Conservation (phyloP, 2,113 vertebrate genomes). For the Microcebus ravelobensis region DNA sequence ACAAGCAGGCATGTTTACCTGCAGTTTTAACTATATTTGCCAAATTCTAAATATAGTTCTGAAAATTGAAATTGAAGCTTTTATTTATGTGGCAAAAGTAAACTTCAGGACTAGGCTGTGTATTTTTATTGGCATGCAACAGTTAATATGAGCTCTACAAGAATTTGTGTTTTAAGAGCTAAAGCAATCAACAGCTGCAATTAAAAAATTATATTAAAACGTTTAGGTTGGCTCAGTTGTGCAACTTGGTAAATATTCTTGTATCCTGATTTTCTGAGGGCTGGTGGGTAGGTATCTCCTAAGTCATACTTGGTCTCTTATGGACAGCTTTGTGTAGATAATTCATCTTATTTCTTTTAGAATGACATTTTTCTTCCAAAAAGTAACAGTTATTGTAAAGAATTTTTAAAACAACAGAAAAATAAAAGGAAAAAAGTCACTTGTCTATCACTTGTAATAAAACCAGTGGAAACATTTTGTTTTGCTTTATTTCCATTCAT, state of each 20-base stretch:
- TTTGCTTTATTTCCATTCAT: conserved; percentile 48
- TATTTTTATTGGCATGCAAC: conserved; percentile 77
- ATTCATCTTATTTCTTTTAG: conserved; percentile 24
- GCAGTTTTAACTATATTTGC: conserved; percentile 69
- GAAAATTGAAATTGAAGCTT: conserved; percentile 66
- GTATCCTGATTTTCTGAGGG: neutral
- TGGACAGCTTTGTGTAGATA: neutral
- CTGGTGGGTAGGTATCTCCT: neutral
- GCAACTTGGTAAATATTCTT: conserved; percentile 4
- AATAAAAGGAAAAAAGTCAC: conserved; percentile 29
- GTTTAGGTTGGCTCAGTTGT: neutral
- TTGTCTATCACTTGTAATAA: conserved; percentile 39
- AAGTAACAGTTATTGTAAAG: conserved; percentile 51
- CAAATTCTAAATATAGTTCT: conserved; percentile 71
- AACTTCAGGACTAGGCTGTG: conserved; percentile 77
- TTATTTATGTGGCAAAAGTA: conserved; percentile 67
- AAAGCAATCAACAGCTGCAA: conserved; percentile 61
- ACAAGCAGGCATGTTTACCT: conserved; percentile 68
- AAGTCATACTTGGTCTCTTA: conserved; percentile 3
- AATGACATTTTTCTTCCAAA: neutral
- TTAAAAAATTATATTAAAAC: neutral
- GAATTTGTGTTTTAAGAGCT: conserved; percentile 53
- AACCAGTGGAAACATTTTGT: conserved; percentile 34
- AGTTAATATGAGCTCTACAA: conserved; percentile 78
- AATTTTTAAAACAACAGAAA: neutral